A percentile compares a stretch with the other conserved stretches of the same genome.
Evolutionary conservation across 2,113 vertebrate genomes (phyloP).

Genomic region (Nerophis lumbriciformis): DNA sequence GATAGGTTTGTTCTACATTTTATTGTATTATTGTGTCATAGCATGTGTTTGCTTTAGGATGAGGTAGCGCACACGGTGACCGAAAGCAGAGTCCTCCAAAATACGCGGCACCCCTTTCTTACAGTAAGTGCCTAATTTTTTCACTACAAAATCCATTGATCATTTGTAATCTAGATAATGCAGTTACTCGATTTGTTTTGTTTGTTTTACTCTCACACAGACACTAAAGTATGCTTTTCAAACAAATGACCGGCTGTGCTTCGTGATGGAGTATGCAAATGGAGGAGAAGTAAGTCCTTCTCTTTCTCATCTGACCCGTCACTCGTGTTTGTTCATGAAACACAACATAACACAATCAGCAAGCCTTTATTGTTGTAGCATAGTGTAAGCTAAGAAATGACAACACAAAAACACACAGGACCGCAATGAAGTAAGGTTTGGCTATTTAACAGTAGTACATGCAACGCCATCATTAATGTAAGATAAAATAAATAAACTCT

Average conservation of each 20-base stretch:
- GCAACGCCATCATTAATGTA: too few species aligned
- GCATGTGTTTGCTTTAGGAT: slow-evolving; percentile 71
- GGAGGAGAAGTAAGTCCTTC: slow-evolving; percentile 82
- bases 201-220: slow-evolving; percentile 48
- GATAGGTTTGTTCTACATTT: not conserved
- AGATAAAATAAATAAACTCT: too few species aligned
- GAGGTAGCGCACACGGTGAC: slow-evolving; percentile 95
- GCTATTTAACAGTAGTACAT: too few species aligned
- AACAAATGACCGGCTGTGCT: slow-evolving; percentile 90
- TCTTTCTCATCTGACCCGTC: not conserved
- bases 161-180: not conserved
- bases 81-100: slow-evolving; percentile 93
- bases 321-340: not conserved
- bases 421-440: too few species aligned
- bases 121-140: slow-evolving; percentile 69
- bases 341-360: not conserved
- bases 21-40: not conserved
- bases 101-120: slow-evolving; percentile 89
- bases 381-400: too few species aligned
- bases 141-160: not conserved
- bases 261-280: slow-evolving; percentile 96
- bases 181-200: not conserved
- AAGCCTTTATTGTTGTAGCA: too few species aligned
- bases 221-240: slow-evolving; percentile 95
- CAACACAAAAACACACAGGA: too few species aligned